phyloP scores from a whole-genome alignment of 2,888 invertebrate genomes.

The Xestoiulus laeticollis region DNA sequence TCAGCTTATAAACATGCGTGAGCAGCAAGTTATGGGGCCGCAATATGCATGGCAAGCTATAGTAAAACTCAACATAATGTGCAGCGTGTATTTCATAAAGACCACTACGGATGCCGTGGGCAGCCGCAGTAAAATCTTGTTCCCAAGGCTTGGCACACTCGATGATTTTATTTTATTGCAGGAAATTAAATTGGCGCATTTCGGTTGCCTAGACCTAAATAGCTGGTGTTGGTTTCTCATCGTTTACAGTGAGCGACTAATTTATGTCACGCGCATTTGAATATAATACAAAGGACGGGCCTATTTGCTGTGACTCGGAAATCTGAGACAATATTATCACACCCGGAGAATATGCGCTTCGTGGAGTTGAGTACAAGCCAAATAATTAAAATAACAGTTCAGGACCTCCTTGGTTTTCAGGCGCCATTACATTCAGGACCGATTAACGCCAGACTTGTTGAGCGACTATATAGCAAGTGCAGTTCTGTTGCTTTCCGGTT shows the following conservation, averaged over 20 bases:
- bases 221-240: not conserved
- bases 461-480: not conserved
- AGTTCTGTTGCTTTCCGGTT: too few species aligned
- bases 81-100: not conserved
- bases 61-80: not conserved
- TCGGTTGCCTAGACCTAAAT: constrained; percentile 34
- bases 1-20: not conserved
- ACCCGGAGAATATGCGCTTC: not conserved
- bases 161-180: constrained; percentile 1
- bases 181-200: constrained; percentile 5
- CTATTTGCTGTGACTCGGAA: constrained; percentile 7
- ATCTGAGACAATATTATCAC: not conserved
- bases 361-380: not conserved
- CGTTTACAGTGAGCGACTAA: not conserved
- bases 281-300: not conserved
- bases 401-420: not conserved
- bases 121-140: not conserved
- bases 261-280: not conserved
- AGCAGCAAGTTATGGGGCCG: not conserved
- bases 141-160: constrained; percentile 2
- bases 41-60: not conserved
- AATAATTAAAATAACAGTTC: not conserved
- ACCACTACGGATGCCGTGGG: too few species aligned
- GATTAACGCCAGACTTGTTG: not conserved
- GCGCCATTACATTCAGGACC: not conserved